Base-by-base conservation (phyloP, 2,797 vertebrate genomes). In the Spinibarbus caldwelli region DNA sequence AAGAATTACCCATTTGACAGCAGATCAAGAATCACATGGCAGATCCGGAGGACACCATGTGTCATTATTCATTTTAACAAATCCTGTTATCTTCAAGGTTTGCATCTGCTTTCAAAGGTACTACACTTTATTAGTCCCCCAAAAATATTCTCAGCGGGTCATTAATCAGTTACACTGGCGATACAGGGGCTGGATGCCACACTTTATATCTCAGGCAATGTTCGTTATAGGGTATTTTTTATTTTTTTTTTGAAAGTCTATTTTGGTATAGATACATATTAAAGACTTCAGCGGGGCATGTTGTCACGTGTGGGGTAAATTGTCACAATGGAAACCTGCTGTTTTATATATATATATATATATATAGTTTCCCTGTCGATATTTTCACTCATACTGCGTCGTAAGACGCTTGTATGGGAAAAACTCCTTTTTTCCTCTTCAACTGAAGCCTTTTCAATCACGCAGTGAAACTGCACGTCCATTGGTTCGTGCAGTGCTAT, bases 1-100 rank as follows among this genome's bases (percentile, higher is more conserved):
- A 54, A 6, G 79, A 17, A 70, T 78, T 86, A 80, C 29, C 31
- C 3, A 12, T 66, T 75, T 75, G 67, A 76, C 59, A 82, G 67
- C 31, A 62, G 72, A 54, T 29, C 79, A 82, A 81, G 54, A 78
- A 77, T 67, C 66, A 66, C 43, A 21, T 70, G 57, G 57, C 10
- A 47, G 29, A 45, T 57, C 34, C 19, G 11, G 36, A 81, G 26
- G 45, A 59, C 38, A 15, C 21, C 41, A 23, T 78, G 14, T 64
- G 73, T 52, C 47, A 78, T 76, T 29, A 36, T 34, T 70, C 29
- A 52, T 64, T 64, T 31, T 21, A 26, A 66, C 31, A 80, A 62
- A 29, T n/a, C 14, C 52, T 59, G 49, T 31, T 23, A 15, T 66
- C 38, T 57, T 52, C 3, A 21, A 57, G 49, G 36, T 47, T 80